These are phyloP conservation scores for Pseudopodoces humilis DNA, from an alignment of 2,113 vertebrate species.

Conservation along the genomic window DNA sequence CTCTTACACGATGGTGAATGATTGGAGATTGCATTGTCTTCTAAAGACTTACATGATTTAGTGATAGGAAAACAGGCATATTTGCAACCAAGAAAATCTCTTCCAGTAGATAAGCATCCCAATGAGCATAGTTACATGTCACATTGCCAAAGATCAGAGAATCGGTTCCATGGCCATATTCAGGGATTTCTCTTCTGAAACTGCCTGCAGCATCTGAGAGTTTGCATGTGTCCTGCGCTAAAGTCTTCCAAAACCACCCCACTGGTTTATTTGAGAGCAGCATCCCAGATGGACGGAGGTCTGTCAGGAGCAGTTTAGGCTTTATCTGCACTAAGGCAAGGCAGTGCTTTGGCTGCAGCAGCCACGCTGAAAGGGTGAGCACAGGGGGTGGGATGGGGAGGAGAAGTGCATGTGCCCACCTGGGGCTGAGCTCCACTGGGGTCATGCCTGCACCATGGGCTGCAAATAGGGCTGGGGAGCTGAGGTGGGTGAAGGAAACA, in stretches of 20 bases:
- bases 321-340: not conserved
- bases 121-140: not conserved
- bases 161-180: not conserved
- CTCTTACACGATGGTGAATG: not conserved
- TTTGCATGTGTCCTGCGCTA: not conserved
- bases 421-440: not conserved
- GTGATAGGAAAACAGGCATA: not conserved
- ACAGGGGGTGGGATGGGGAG: fast-evolving
- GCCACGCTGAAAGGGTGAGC: fast-evolving
- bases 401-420: no score
- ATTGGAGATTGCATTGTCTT: not conserved
- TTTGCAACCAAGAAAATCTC: not conserved
- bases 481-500: not conserved
- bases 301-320: not conserved
- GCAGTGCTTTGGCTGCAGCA: not conserved
- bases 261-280: not conserved
- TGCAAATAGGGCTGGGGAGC: not conserved
- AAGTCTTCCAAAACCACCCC: not conserved
- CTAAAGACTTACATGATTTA: not conserved
- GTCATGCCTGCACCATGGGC: fast-evolving
- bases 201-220: not conserved
- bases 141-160: not conserved
- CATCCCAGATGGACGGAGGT: not conserved
- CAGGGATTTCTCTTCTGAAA: not conserved
- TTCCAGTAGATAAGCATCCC: not conserved